Base-by-base conservation (phyloP, 2,797 vertebrate species). In the Sebastes taczanowskii region DNA sequence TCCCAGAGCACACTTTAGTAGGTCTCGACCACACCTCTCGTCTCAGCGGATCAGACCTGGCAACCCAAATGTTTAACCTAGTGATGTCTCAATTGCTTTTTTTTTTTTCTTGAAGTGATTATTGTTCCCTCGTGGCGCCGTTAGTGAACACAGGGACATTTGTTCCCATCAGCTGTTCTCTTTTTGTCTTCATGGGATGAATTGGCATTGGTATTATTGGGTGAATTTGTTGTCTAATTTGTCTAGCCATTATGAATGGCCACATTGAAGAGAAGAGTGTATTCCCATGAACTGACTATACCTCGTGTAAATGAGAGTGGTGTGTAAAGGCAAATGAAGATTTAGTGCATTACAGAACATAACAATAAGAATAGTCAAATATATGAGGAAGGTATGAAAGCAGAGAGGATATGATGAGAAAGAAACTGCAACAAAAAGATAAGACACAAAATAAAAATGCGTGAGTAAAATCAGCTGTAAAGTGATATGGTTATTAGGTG, bases 161-260 rank as follows among this genome's bases (percentile, higher is more conserved):
- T 91, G 88, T 92, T 93, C 85, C 79, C 89, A 91, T 93, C 89
- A 92, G 89, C 85, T 91, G 91, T 85, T 90, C 68, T 67, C 46
- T 35, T 81, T 88, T 81, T 88, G 70, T 88, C 85, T 85, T 83
- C 73, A 34, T 58, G 71, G 88, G 77, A 79, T 89, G 86, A 90
- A 91, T 86, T 86, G 84, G 84, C 74, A 73, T 29, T 68, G 83
- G 84, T 77, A 80, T 81, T 72, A 85, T 89, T 89, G 84, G 90
- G 81, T 71, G 86, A 90, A 88, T 87, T 82, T 83, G 88, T 83
- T 77, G 83, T 91, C 89, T 91, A 88, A 91, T 91, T 90, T 91
- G 89, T 94, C 87, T 83, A n/a, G 82, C 73, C 80, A 3, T 77
- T 72, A 86, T 93, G 91, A 92, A 94, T 92, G 85, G 83, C 18